Base-by-base conservation (phyloP, 2,113 vertebrate genomes). In the Marcusenius ussheri region DNA sequence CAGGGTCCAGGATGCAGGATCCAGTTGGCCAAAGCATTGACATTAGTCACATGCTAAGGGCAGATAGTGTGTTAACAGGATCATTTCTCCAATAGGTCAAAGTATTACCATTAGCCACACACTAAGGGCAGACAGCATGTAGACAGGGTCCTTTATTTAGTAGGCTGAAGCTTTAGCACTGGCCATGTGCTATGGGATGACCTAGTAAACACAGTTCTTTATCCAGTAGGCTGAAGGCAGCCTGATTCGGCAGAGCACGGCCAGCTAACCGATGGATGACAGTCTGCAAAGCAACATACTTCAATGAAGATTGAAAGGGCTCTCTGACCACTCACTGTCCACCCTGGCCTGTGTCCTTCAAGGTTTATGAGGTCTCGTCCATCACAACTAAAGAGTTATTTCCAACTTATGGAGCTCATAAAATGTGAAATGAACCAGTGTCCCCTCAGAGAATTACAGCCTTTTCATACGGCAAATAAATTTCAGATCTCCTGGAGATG, bases 341-440 rank as follows among this genome's bases (percentile, higher is more conserved):
- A 50, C 86, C 17, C 31, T 53, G 50, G 31, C 35, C 35, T 80
- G 74, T 80, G 74, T 39, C 74, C 74, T 42, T 80, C 4, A 80
- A 80, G 74, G 74, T 74, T 87, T 62, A 45, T 88, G 31, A 90
- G 47, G 83, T 51, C 47, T n/a, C 39, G 10, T 39, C 85, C 62
- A 80, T 90, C 89, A 90, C 58, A 51, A 80, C 27, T 62, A 62
- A 90, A 70, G 45, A 47, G 24, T 39, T 56, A 39, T 51, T 47
- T 74, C 10, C 70, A 88, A 66, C 58, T 53, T 74, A 88, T 80
- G 66, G 85, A 49, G 45, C 47, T 88, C 66, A 90, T 88, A 88
- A 90, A 90, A 90, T 27, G 84, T 88, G 62, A 74, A 90, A 77
- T 77, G 70, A 90, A 80, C 84, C 87, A 47, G 21, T 17, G 17